Evolutionary conservation across 2,888 invertebrate genomes (phyloP).

Genomic region (Rhingia campestris): DNA sequence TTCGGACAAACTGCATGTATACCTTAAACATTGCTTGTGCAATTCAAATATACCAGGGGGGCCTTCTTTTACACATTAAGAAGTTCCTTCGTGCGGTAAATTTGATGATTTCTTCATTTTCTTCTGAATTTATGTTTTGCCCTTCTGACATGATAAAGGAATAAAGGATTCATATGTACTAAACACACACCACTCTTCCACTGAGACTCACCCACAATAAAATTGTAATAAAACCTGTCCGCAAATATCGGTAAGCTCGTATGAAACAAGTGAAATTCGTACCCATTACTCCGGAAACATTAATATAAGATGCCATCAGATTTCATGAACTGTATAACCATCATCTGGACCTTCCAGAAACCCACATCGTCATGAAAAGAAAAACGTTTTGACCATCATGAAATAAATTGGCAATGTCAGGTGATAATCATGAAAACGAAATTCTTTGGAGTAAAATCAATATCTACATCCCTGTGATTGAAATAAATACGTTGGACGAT

Average conservation of each 20-base stretch:
- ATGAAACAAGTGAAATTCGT: constrained; percentile 35
- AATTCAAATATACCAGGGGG: constrained; percentile 6
- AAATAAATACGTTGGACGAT: constrained; percentile 10
- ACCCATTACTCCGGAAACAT: constrained; percentile 10
- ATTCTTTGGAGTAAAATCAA: constrained; percentile 35
- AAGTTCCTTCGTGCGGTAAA: constrained; percentile 46
- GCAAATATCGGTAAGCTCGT: neutral
- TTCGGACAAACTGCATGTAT: neutral
- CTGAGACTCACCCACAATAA: constrained; percentile 27
- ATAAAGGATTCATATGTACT: constrained; percentile 50
- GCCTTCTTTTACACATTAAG: constrained; percentile 30
- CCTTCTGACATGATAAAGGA: constrained; percentile 39
- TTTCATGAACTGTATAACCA: constrained; percentile 50
- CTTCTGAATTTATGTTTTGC: constrained; percentile 22
- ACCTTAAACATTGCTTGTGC: neutral
- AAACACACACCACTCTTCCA: constrained; percentile 25
- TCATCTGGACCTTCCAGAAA: constrained; percentile 9
- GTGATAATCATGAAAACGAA: constrained; percentile 51
- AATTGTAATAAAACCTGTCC: constrained; percentile 56
- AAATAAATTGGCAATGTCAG: constrained; percentile 57
- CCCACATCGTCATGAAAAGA: constrained; percentile 20
- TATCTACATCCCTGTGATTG: constrained; percentile 36
- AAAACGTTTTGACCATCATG: constrained; percentile 25
- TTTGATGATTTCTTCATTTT: constrained; percentile 58
- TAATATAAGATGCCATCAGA: constrained; percentile 54